A percentile compares a stretch with the other conserved stretches of the same genome.
phyloP scores from a whole-genome alignment of 2,113 vertebrate species.

The Fregetta grallaria region DNA sequence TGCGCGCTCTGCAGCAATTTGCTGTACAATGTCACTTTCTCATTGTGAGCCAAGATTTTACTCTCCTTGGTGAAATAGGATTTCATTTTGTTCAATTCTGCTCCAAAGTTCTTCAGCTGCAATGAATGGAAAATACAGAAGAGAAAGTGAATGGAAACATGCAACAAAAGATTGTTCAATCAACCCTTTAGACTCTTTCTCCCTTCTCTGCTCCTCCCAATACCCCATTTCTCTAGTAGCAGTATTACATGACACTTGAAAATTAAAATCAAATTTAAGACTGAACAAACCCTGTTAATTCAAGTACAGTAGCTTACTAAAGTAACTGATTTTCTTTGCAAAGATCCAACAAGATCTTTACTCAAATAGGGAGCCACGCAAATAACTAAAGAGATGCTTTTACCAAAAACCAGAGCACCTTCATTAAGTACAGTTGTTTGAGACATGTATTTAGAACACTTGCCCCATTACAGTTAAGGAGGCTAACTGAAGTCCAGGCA shows the following conservation, averaged over 20 bases:
- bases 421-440: neutral
- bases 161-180: neutral
- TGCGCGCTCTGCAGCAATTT: slow-evolving; percentile 72
- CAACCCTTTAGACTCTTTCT: neutral
- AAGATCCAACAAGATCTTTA: neutral
- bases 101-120: slow-evolving; percentile 76
- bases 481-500: neutral
- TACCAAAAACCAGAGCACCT: neutral
- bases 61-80: slow-evolving; percentile 77
- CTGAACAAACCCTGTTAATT: neutral
- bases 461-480: neutral
- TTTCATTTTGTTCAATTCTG: slow-evolving; percentile 79
- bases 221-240: neutral
- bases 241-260: neutral
- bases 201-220: neutral
- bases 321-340: neutral
- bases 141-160: neutral
- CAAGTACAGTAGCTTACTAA: neutral
- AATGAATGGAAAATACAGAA: neutral
- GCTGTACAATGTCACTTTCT: slow-evolving; percentile 72
- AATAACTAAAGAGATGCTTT: neutral
- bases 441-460: neutral
- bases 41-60: slow-evolving; percentile 76
- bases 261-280: neutral
- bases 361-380: neutral